phyloP scores from a whole-genome alignment of 1,140 invertebrate genomes.

The Conus betulinus region DNA sequence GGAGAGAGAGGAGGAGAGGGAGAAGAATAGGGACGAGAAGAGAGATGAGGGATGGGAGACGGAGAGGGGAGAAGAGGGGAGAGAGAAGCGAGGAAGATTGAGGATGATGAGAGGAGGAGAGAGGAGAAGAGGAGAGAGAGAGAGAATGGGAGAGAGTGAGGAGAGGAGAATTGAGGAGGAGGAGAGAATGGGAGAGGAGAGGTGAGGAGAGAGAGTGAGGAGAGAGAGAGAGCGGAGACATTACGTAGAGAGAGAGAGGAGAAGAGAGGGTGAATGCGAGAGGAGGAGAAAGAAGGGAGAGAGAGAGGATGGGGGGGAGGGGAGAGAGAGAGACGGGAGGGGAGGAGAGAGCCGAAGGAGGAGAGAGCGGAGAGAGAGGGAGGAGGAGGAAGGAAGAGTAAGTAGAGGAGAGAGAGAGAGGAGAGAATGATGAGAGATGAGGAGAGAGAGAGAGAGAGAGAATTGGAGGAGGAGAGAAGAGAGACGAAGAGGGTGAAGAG shows the following conservation, averaged over 20 bases:
- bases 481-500: no score
- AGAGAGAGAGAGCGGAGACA: not conserved
- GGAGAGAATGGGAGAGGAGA: not conserved
- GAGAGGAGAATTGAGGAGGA: not conserved
- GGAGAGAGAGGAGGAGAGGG: not conserved
- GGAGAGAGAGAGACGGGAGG: no score
- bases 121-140: not conserved
- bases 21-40: not conserved
- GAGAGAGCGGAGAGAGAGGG: no score
- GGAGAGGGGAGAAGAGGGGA: not conserved
- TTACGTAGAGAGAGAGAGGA: not conserved
- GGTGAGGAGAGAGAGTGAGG: not conserved
- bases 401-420: not conserved
- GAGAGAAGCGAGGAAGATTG: not conserved
- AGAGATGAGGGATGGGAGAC: not conserved
- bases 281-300: no score
- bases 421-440: not conserved
- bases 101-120: not conserved
- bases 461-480: no score
- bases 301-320: not conserved
- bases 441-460: not conserved
- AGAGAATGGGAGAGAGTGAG: not conserved
- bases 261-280: no score
- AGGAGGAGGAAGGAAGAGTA: not conserved
- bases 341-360: no score